Evolutionary conservation across 2,888 invertebrate genomes (phyloP).

Genomic region (Melipona bicolor): DNA sequence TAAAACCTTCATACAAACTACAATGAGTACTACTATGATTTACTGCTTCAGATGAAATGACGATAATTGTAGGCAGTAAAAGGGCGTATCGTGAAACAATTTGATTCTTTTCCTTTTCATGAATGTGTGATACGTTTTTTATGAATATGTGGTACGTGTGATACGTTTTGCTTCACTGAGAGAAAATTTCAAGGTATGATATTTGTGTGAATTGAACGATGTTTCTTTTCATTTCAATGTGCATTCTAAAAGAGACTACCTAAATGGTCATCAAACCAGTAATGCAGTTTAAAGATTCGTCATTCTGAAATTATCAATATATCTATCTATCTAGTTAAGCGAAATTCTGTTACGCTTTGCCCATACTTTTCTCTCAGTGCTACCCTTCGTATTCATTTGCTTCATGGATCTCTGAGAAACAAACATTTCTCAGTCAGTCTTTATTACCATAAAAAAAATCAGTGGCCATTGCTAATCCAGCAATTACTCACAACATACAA

Average conservation of each 20-base stretch:
- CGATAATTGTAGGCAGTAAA: slow-evolving; percentile 61
- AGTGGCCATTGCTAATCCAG: slow-evolving; percentile 54
- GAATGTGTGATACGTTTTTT: slow-evolving; percentile 27
- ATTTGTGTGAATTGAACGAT: slow-evolving; percentile 6
- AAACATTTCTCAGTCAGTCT: slow-evolving; percentile 67
- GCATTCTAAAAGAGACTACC: slow-evolving; percentile 38
- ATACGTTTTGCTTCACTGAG: slow-evolving; percentile 57
- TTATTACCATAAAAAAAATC: slow-evolving; percentile 62
- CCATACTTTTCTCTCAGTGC: slow-evolving; percentile 54
- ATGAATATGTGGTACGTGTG: slow-evolving; percentile 27
- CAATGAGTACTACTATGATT: slow-evolving; percentile 64
- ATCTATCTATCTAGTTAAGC: not conserved
- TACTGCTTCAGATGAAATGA: slow-evolving; percentile 48
- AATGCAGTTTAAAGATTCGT: slow-evolving; percentile 22
- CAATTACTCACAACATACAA: slow-evolving; percentile 53
- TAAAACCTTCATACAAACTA: slow-evolving; percentile 61
- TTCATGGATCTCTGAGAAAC: slow-evolving; percentile 35
- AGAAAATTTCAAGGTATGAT: slow-evolving; percentile 44
- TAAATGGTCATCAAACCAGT: slow-evolving; percentile 39
- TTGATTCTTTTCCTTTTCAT: slow-evolving; percentile 12
- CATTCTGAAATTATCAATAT: slow-evolving; percentile 15
- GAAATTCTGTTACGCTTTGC: slow-evolving; percentile 15
- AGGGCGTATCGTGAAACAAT: slow-evolving; percentile 44
- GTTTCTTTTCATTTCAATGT: slow-evolving; percentile 27
- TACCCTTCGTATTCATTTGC: slow-evolving; percentile 35